Base-by-base conservation (phyloP, 23 tunicate species). In the Phallusia fumigata region DNA sequence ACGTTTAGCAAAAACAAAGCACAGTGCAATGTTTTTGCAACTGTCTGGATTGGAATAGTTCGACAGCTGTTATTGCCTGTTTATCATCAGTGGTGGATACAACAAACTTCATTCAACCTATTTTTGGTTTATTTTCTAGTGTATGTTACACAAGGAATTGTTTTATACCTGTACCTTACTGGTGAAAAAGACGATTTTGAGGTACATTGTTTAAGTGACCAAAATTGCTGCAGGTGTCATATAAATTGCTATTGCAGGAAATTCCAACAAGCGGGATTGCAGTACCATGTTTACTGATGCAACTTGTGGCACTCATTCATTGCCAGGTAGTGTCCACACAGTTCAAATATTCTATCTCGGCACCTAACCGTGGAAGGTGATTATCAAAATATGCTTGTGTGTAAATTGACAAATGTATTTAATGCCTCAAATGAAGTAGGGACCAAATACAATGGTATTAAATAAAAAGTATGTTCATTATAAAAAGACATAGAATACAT, bases 281-380 rank as follows among this genome's bases (percentile, higher is more conserved):
- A 30, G 72, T 86, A 19, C 98, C 98, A 31, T 73, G 88, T 22
- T 22, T 89, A 5, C 30, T 89, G 50, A 82, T 94, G 94, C 33
- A 86, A 0, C 0, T 82, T 26, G 45, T 87, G 32, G 98, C 95
- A 6, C 64, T 83, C 16, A 83, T 94, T 30, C 98, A 94, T 65
- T 89, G 98, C 73, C 98, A 94, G 35, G 89, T 94, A 30, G 94
- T 87, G 1, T 94, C 94, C 6, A 94, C 98, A 10, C 82, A 94
- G 32, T 88, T 84, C 69, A 50, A 50, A 52, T 52, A 6, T 58
- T 58, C 69, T 1, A 21, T 58, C 13, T 58, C 69, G 2, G 26
- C 69, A 58, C 16, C 26, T 6, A 58, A 58, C 3, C 13, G 1
- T 40, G 47, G 47, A 40, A 40, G 47, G 47, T 40, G 47, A 40